Evolutionary conservation across 2,797 vertebrate genomes (phyloP), one percentile per base, ranked within the genome.

Genomic region (Sylvia borin): DNA sequence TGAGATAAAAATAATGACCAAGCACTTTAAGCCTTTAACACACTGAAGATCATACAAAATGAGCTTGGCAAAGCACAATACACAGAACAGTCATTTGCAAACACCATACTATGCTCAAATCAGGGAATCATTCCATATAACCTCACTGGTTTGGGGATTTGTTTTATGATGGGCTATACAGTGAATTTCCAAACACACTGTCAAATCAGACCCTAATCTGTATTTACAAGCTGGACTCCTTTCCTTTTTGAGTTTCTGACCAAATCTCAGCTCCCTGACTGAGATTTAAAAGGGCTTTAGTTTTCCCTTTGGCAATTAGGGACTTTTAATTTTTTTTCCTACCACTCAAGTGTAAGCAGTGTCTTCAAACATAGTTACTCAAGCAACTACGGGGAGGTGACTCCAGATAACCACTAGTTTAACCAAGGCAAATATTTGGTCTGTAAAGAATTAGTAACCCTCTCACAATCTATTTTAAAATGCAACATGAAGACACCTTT

Each of bases 1-100:
- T 61, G 85, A 94, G 91, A 96, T 71, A 90, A 95, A 92, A 97
- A 94, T 94, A 96, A 96, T 76, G 91, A 90, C 76, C 67, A 54
- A 84, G 55, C 29, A 60, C 70, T 94, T 88, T 40, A 85, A 80
- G 82, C 43, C 62, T 72, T 73, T 53, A 95, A 86, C 67, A 73
- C 36, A 29, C 58, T 45, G 76, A 96, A 88, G 88, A 96, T 67
- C 64, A 45, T 40, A 79, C 42, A 76, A 92, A 94, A 96, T 67
- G 45, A 96, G 77, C 66, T 81, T 91, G 94, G 79, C 90, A 96
- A 76, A 84, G 45, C 45, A 84, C 68, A 83, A 60, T 70, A 76
- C 73, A 70, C 83, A 86, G 22, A 78, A 73, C 31, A 90, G 88
- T 64, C 73, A 91, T 93, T 67, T 88, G 76, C 70, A 91, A 94